Evolutionary conservation across 2,888 invertebrate species (phyloP).

Genomic region (Tachina grossa): DNA sequence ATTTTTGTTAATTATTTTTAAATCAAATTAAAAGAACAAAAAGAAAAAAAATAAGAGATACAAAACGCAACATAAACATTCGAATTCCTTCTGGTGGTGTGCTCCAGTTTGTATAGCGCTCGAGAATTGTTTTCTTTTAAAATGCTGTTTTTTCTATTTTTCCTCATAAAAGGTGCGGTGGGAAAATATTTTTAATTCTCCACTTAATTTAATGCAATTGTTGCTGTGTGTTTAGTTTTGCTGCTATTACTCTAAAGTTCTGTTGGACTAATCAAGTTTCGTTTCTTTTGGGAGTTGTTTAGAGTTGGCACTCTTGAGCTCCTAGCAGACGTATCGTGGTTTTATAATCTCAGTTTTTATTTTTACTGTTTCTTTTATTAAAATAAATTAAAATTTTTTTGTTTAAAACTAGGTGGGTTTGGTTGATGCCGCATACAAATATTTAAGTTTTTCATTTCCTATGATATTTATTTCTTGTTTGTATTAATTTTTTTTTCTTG

Average conservation of each 20-base stretch:
- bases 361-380: conserved; percentile 22
- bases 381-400: conserved; percentile 41
- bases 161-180: conserved; percentile 61
- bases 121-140: conserved; percentile 6
- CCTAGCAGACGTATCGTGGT: conserved; percentile 40
- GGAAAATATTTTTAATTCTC: conserved; percentile 66
- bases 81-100: conserved; percentile 40
- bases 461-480: conserved; percentile 49
- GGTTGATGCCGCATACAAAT: conserved; percentile 7
- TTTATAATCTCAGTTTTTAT: conserved; percentile 37
- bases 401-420: conserved; percentile 55
- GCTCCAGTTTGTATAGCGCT: conserved; percentile 47
- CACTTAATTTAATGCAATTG: conserved; percentile 45
- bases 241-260: conserved; percentile 54
- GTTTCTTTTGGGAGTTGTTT: conserved; percentile 51
- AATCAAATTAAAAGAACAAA: background rate
- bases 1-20: background rate
- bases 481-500: conserved; percentile 15
- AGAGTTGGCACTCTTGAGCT: conserved; percentile 2
- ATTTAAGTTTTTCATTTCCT: conserved; percentile 25
- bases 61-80: conserved; percentile 46
- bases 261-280: conserved; percentile 52
- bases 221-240: conserved; percentile 19
- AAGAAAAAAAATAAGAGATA: background rate
- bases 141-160: conserved; percentile 9